Evolutionary conservation across 2,888 invertebrate species (phyloP).

Genomic region (Rhimphoctona megacephalus): DNA sequence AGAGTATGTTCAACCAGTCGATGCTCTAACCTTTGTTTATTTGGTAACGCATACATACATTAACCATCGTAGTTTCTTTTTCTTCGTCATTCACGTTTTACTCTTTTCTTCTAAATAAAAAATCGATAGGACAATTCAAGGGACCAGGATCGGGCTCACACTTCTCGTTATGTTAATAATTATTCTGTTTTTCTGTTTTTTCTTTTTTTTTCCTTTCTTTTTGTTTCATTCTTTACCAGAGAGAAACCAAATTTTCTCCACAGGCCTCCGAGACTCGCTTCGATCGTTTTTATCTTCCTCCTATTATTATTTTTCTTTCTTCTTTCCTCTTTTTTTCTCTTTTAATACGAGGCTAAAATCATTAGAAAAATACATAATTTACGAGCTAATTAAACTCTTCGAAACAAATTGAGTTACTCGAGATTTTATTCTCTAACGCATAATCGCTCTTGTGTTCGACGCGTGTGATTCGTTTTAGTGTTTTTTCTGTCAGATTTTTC

Average conservation of each 20-base stretch:
- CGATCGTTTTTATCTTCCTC: slow-evolving; percentile 4
- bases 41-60: slow-evolving; percentile 83
- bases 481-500: slow-evolving; percentile 39
- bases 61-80: slow-evolving; percentile 73
- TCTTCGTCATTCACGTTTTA: slow-evolving; percentile 8
- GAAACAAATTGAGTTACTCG: slow-evolving; percentile 59
- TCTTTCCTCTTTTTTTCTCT: slow-evolving; percentile 1
- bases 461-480: slow-evolving; percentile 6
- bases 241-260: background rate
- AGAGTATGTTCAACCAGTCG: slow-evolving; percentile 66
- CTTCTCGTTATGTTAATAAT: slow-evolving; percentile 2
- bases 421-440: slow-evolving; percentile 62
- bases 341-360: slow-evolving; percentile 77
- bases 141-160: slow-evolving; percentile 29
- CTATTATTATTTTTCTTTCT: background rate
- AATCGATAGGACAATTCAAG: slow-evolving; percentile 58
- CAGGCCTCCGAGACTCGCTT: background rate
- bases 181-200: slow-evolving; percentile 5
- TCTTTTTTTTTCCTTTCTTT: background rate
- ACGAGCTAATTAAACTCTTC: slow-evolving; percentile 71
- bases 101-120: slow-evolving; percentile 44
- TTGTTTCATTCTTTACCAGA: background rate
- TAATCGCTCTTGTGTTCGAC: slow-evolving; percentile 48
- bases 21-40: slow-evolving; percentile 83
- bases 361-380: slow-evolving; percentile 83